A percentile compares a stretch with the other conserved stretches of the same genome.
Conservation (phyloP, 1,140 invertebrate species). For the Apis laboriosa region DNA sequence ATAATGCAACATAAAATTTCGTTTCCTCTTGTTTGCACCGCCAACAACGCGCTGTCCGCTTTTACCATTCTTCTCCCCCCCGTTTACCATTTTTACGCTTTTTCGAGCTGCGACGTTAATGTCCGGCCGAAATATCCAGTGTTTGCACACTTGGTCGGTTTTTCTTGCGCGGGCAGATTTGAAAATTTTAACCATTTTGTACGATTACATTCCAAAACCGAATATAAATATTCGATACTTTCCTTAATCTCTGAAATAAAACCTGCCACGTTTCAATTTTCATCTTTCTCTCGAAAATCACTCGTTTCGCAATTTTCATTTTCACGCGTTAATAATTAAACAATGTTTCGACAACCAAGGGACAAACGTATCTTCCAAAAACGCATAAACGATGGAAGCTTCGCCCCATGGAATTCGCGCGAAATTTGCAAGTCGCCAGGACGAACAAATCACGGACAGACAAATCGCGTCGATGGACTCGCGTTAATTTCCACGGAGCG, state of each 20-base stretch:
- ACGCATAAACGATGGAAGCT: neutral
- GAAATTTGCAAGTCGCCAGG: neutral
- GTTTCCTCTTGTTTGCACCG: slow-evolving; percentile 16
- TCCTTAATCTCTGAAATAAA: too few species aligned
- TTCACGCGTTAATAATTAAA: neutral
- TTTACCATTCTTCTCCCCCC: neutral
- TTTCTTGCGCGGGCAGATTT: neutral
- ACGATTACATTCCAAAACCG: too few species aligned
- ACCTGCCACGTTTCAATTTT: too few species aligned
- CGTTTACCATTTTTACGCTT: neutral
- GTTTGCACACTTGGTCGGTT: neutral
- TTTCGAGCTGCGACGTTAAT: neutral
- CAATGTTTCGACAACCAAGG: neutral
- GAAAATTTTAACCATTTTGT: neutral
- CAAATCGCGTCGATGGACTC: neutral
- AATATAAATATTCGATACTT: too few species aligned
- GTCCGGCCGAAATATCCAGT: slow-evolving; percentile 16
- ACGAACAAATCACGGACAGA: neutral
- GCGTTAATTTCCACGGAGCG: slow-evolving; percentile 2
- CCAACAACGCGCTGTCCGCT: neutral
- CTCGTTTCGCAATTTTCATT: neutral
- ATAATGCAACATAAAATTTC: slow-evolving; percentile 42
- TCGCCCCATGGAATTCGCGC: too few species aligned
- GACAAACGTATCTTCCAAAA: neutral
- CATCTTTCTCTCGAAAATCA: too few species aligned